Evolutionary conservation across 2,888 invertebrate genomes (phyloP).

Genomic region (Drosophila dives): DNA sequence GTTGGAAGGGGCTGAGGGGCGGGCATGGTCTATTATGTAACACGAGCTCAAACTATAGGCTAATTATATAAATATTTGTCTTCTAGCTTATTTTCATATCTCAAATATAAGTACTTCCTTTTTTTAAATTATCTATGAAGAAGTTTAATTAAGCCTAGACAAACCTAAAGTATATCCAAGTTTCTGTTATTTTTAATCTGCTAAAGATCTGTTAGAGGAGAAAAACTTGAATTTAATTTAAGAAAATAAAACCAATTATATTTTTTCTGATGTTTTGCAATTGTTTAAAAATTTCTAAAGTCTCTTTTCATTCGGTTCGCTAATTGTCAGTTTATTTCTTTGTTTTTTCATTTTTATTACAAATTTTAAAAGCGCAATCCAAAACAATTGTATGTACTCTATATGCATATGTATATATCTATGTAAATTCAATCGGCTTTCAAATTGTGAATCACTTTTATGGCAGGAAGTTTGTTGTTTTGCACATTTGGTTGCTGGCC

Average conservation of each 20-base stretch:
- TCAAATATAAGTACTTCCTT: no score
- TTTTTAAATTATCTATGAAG: background rate
- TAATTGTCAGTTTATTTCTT: background rate
- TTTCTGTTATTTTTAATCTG: background rate
- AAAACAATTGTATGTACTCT: background rate
- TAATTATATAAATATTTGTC: background rate
- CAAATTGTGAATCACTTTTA: constrained; percentile 16
- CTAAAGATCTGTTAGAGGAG: background rate
- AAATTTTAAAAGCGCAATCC: background rate
- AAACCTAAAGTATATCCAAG: background rate
- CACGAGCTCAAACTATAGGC: background rate
- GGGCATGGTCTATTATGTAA: background rate
- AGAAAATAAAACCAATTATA: background rate
- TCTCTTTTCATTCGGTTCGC: background rate
- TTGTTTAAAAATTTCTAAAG: background rate
- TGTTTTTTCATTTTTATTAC: no score
- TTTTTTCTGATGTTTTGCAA: background rate
- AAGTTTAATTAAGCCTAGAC: background rate
- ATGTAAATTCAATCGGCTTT: background rate
- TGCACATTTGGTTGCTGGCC: constrained; percentile 30
- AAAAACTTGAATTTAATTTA: background rate
- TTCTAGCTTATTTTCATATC: background rate
- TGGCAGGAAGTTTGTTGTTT: constrained; percentile 24
- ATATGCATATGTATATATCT: background rate
- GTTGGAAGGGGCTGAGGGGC: no score